Percentiles rank a stretch among this genome's conserved stretches.
These are phyloP conservation scores for Discoglossus pictus DNA, from an alignment of 2,797 vertebrate genomes.

Conservation along the genomic window DNA sequence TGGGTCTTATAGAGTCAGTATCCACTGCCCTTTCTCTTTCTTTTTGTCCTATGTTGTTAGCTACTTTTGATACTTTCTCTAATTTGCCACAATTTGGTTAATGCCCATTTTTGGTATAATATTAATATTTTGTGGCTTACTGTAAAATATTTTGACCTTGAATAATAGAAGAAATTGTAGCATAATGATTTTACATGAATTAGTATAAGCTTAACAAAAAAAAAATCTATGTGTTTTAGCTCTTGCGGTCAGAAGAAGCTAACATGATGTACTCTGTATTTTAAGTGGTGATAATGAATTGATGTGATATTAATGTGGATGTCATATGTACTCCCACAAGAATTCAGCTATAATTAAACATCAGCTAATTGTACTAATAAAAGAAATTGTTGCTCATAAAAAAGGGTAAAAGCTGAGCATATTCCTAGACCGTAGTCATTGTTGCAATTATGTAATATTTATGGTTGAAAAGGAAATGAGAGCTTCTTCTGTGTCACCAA, in stretches of 20 bases:
- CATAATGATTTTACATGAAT: too few species aligned
- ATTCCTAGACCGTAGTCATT: conserved; percentile 48
- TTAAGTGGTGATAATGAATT: conserved; percentile 52
- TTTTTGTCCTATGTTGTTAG: too few species aligned
- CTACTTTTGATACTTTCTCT: too few species aligned
- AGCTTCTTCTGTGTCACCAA: conserved; percentile 50
- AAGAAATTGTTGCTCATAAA: conserved; percentile 50
- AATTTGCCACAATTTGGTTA: too few species aligned
- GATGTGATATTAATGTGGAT: conserved; percentile 50
- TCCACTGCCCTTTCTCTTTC: too few species aligned
- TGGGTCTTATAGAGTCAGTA: too few species aligned
- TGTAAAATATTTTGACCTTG: too few species aligned
- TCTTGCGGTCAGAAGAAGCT: neutral
- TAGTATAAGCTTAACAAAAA: too few species aligned
- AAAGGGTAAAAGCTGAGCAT: conserved; percentile 40
- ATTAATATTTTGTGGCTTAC: too few species aligned
- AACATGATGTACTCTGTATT: conserved; percentile 35
- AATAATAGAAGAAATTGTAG: too few species aligned
- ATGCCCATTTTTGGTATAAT: too few species aligned
- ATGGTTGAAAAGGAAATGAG: conserved; percentile 51
- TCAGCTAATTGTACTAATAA: conserved; percentile 55
- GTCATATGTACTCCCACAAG: conserved; percentile 33
- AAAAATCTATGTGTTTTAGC: too few species aligned
- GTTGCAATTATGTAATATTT: conserved; percentile 52
- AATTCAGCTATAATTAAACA: conserved; percentile 51